phyloP scores from a whole-genome alignment of 2,797 vertebrate genomes.

The Carcharodon carcharias region DNA sequence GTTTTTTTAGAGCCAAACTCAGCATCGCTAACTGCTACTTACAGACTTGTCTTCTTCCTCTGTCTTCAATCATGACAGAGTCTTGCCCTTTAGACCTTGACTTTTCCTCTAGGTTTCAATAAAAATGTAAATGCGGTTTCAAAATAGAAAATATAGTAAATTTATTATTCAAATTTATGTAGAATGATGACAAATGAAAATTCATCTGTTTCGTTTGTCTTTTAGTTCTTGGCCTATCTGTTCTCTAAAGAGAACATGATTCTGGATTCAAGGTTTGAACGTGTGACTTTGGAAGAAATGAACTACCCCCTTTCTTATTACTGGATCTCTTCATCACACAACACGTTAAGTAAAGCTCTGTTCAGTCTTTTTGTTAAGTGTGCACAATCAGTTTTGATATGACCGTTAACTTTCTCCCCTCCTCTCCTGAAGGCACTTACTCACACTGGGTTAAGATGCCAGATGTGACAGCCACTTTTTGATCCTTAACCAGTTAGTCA shows the following conservation, averaged over 20 bases:
- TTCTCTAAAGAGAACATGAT: slow-evolving; percentile 61
- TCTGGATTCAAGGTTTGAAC: slow-evolving; percentile 53
- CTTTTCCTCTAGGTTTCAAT: not conserved
- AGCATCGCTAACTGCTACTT: not conserved
- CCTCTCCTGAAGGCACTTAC: not conserved
- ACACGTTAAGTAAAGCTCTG: slow-evolving; percentile 49
- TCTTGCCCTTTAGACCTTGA: not conserved
- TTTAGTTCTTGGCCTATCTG: slow-evolving; percentile 56
- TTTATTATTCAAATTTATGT: not conserved
- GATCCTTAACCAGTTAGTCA: not conserved
- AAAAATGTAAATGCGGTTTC: not conserved
- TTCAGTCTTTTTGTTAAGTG: not conserved
- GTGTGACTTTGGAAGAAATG: slow-evolving; percentile 53
- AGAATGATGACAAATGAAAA: not conserved
- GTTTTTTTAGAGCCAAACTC: not conserved
- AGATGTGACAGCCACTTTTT: not conserved
- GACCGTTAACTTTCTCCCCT: not conserved
- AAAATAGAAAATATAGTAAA: not conserved
- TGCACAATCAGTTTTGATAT: not conserved
- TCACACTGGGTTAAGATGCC: not conserved
- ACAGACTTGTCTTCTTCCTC: not conserved
- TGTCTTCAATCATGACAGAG: not conserved
- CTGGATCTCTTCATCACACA: slow-evolving; percentile 64
- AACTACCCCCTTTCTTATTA: slow-evolving; percentile 59
- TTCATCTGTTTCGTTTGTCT: not conserved